Evolutionary conservation across 2,888 invertebrate genomes (phyloP).

Genomic region (Oligia latruncula): DNA sequence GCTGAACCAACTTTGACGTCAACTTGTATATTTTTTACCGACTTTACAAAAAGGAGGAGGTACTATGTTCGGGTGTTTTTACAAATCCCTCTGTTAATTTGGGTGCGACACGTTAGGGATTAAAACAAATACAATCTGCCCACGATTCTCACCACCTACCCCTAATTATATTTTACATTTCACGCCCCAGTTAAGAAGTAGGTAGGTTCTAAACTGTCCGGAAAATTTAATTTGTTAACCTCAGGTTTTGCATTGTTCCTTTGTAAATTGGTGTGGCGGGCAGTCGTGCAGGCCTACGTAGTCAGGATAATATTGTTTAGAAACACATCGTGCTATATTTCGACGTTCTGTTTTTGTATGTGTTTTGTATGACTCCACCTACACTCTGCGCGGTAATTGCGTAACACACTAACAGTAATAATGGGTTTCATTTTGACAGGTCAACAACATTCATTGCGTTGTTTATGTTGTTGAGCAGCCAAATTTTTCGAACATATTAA

Average conservation of each 20-base stretch:
- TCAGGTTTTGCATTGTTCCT: constrained; percentile 63
- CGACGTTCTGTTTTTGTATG: neutral
- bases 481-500: neutral
- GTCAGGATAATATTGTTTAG: constrained; percentile 18
- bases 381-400: neutral
- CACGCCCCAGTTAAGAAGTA: constrained; percentile 65
- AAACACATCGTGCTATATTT: constrained; percentile 16
- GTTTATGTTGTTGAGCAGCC: neutral
- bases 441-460: neutral
- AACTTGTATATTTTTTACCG: constrained; percentile 51
- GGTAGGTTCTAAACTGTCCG: constrained; percentile 61
- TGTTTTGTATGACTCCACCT: neutral
- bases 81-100: constrained; percentile 61
- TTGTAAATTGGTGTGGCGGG: constrained; percentile 49
- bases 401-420: neutral
- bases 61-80: no score
- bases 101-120: constrained; percentile 57
- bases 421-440: neutral
- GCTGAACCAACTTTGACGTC: constrained; percentile 40
- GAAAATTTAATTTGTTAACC: constrained; percentile 68
- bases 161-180: constrained; percentile 68
- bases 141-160: constrained; percentile 56
- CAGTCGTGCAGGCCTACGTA: constrained; percentile 16
- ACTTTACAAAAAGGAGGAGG: no score
- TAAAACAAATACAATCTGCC: constrained; percentile 61